Conservation (phyloP, 1,140 invertebrate genomes). For the Octopus sinensis region DNA sequence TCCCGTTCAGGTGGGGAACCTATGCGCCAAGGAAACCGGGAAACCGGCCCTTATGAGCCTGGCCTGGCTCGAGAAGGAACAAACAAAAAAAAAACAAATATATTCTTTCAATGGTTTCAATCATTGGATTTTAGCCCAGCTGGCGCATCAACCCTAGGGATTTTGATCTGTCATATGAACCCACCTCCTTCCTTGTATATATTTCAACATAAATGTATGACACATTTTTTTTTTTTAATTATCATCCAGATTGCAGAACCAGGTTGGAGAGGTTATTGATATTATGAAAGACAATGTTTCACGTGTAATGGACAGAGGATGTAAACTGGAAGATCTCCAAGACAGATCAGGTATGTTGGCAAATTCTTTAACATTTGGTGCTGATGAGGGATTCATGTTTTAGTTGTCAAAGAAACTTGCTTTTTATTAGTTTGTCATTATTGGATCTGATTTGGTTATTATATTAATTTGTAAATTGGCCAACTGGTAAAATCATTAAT, state of each 20-base stretch:
- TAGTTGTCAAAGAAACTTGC: neutral
- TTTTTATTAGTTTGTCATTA: neutral
- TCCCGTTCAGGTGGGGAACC: too few relatives aligned
- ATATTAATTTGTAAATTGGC: neutral
- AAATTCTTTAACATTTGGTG: neutral
- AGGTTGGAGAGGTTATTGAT: constrained; percentile 63
- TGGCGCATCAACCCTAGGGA: too few relatives aligned
- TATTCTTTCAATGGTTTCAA: too few relatives aligned
- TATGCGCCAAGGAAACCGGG: too few relatives aligned
- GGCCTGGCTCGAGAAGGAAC: too few relatives aligned
- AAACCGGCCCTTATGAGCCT: too few relatives aligned
- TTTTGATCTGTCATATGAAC: too few relatives aligned
- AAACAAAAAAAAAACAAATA: too few relatives aligned
- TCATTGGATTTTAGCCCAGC: too few relatives aligned
- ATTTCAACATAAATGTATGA: too few relatives aligned
- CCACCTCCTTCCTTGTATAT: too few relatives aligned
- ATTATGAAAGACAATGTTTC: constrained; percentile 64
- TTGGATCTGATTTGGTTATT: neutral
- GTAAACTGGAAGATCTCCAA: constrained; percentile 62
- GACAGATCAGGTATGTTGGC: constrained; percentile 53
- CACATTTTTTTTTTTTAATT: neutral
- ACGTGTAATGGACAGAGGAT: constrained; percentile 63
- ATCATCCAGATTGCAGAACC: constrained; percentile 49
- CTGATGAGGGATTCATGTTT: neutral
- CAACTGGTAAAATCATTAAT: neutral